Base-by-base conservation (phyloP, 2,113 vertebrate species). In the Microcebus murinus region DNA sequence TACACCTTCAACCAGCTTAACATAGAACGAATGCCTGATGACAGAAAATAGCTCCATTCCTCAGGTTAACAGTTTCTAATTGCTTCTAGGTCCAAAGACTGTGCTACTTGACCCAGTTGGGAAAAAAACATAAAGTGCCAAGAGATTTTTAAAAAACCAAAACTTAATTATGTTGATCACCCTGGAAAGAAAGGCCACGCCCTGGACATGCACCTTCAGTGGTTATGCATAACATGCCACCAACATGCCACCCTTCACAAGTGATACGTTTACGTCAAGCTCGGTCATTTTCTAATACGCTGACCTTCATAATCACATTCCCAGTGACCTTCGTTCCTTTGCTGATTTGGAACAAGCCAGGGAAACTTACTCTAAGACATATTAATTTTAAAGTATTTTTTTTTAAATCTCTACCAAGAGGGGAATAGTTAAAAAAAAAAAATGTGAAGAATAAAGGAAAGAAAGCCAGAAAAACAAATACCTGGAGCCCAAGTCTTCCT, bases 241-340 rank as follows among this genome's bases (percentile, higher is more conserved):
- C 15, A 71, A 96, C 45, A 93, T 57, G 45, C 39, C 84, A 14
- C 21, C 15, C 70, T 85, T 97, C 87, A 76, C 20, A 45, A 67
- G 36, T 29, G 77, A 50, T 17, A 18, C 11, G 21, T n/a, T 55
- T 42, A 80, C 1, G 0, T 61, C 36, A 84, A 92, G 52, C 11
- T 39, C 55, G 39, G 48, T 20, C 7, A 65, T 11, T 45, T 23
- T 87, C 90, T 92, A 76, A 67, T 83, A 83, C 84, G 34, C 12
- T 91, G 90, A 89, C 59, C 34, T 95, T 97, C 61, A 70, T 18
- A 59, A 80, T 48, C 68, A 8, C 36, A 61, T n/a, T 82, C 42
- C 50, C 13, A 36, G 27, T 42, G 36, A n/a, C 45, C 25, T 74
- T 91, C 79, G 61, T 74, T 79, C 55, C 50, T 81, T 77, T 63